Percentiles rank a stretch among this genome's conserved stretches.
These are phyloP conservation scores for Celastrina argiolus DNA, from an alignment of 2,888 invertebrate genomes.

Conservation along the genomic window DNA sequence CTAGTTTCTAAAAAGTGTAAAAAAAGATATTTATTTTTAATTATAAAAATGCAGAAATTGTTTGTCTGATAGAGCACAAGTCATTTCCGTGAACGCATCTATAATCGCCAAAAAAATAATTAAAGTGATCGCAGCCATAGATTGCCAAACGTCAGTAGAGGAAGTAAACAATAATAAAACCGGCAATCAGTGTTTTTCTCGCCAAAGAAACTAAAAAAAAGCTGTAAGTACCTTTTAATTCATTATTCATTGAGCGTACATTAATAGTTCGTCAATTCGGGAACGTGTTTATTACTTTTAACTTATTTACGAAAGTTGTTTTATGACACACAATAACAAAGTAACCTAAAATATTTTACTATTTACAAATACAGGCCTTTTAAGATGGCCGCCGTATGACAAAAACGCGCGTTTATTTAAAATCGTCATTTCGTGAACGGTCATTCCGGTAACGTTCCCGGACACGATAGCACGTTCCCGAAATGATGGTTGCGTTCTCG, in stretches of 20 bases:
- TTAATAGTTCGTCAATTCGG: conserved; percentile 24
- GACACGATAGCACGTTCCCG: background rate
- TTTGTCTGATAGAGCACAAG: conserved; percentile 24
- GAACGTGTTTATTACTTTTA: conserved; percentile 20
- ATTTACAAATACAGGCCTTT: conserved; percentile 14
- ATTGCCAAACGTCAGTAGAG: conserved; percentile 24
- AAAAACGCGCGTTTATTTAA: conserved; percentile 25
- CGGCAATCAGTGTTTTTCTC: conserved; percentile 27
- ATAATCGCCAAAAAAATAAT: conserved; percentile 25
- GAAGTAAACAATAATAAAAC: conserved; percentile 24
- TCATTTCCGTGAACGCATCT: conserved; percentile 27
- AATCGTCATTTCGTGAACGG: conserved; percentile 23
- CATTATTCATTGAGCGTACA: conserved; percentile 25
- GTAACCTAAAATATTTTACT: conserved; percentile 16
- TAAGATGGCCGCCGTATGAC: conserved; percentile 19
- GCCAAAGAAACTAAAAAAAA: conserved; percentile 25
- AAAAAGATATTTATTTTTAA: conserved; percentile 18
- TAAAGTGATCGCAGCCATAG: conserved; percentile 25
- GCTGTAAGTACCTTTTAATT: conserved; percentile 19
- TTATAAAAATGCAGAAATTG: too few relatives aligned
- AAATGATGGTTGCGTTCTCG: background rate
- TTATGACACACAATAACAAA: background rate
- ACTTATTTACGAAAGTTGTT: too few relatives aligned
- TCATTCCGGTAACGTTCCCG: conserved; percentile 12
- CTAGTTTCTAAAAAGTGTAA: conserved; percentile 17